Base-by-base conservation (phyloP, 2,888 invertebrate species). In the Sturmia bella region DNA sequence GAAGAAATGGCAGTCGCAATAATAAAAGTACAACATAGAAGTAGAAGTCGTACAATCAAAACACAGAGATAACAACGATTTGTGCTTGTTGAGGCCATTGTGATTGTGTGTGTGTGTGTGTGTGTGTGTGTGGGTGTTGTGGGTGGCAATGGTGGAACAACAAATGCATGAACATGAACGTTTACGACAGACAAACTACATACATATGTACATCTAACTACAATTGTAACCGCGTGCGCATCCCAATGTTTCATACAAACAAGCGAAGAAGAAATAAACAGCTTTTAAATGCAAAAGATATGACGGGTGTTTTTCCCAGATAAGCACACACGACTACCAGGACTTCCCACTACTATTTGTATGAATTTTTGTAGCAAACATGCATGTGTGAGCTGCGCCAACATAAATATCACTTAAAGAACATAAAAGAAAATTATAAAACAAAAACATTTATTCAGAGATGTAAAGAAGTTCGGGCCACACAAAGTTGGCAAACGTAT, bases 241-340 rank as follows among this genome's bases (percentile, higher is more conserved):
- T 78, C 66, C 61, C 76, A 41, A 61, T 32, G 41, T 11, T 27
- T 45, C 21, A 68, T 19, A 75, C 50, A 68, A 54, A 45, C 32
- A 43, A 24, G 3, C 39, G 39, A 9, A 76, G 43, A 52, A 76
- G 37, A 54, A 76, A 69, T 21, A 50, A 54, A 69, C 75, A 76
- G 70, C 59, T 78, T 78, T 82, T 78, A 82, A 82, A 82, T 78
- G 78, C 78, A 78, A 78, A 81, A 82, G 82, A 82, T 82, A 82
- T 78, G 78, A 78, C 74, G 82, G 78, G 78, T 82, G 82, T 78
- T 82, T 78, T 78, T 75, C 70, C 54, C 56, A 82, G 82, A 82
- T 82, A 82, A 82, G 82, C 78, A 66, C 64, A 63, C 73, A 61
- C 68, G 61, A 52, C 27, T 7, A 50, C 50, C 32, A 66, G 37